Percentiles rank a stretch among this genome's conserved stretches.
Conservation (phyloP, 1,140 invertebrate genomes). For the Phenacoccus solenopsis region DNA sequence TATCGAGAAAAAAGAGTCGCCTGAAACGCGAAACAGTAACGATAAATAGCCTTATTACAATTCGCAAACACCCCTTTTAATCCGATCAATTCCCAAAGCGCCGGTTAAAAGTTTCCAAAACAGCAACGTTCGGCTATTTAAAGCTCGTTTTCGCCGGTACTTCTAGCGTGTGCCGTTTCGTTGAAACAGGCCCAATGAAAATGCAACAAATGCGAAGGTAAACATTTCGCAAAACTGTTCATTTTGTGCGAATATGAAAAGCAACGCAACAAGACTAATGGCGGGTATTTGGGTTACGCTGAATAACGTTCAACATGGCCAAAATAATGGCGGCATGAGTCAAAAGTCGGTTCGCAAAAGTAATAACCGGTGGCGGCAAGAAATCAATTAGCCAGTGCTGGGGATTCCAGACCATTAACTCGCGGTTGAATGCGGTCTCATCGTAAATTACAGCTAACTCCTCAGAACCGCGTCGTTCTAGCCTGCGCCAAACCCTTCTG, state of each 20-base stretch:
- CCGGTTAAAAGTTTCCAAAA: too few species aligned
- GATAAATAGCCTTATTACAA: too few species aligned
- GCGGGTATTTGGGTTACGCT: background rate
- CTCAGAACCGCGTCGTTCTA: background rate
- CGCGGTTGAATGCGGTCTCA: conserved; percentile 13
- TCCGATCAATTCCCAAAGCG: too few species aligned
- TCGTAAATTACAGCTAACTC: conserved; percentile 12
- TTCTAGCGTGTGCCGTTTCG: too few species aligned
- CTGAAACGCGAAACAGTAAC: too few species aligned
- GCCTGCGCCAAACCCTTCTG: background rate
- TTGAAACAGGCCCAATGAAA: too few species aligned
- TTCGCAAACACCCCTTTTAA: too few species aligned
- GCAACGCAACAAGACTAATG: background rate
- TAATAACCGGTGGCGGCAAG: conserved; percentile 13
- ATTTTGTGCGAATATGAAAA: background rate
- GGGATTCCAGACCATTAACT: conserved; percentile 11
- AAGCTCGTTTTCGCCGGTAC: too few species aligned
- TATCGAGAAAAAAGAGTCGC: too few species aligned
- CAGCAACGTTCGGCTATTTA: too few species aligned
- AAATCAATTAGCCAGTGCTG: conserved; percentile 15
- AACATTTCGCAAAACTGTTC: too few species aligned
- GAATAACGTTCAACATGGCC: background rate
- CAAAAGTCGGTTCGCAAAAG: conserved; percentile 9
- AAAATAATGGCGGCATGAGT: conserved; percentile 9
- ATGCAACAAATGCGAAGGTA: too few species aligned